These are phyloP conservation scores for Dioctria linearis DNA, from an alignment of 2,888 invertebrate species.

Conservation along the genomic window DNA sequence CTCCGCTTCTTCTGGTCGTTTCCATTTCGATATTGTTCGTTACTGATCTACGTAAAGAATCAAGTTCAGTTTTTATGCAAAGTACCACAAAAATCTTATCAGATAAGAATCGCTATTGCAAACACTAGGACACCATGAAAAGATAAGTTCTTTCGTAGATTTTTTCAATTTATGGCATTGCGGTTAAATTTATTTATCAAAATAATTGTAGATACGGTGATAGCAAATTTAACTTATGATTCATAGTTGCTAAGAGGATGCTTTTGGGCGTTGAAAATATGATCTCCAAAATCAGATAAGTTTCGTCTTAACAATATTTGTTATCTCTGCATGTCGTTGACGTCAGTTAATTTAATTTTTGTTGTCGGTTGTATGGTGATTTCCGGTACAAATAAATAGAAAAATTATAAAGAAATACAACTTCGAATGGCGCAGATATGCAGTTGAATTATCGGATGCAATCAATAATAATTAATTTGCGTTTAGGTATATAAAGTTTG, in stretches of 20 bases:
- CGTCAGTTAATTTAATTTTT: too few relatives aligned
- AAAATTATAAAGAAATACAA: too few relatives aligned
- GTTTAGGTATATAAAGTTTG: too few relatives aligned
- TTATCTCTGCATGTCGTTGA: too few relatives aligned
- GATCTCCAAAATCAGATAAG: too few relatives aligned
- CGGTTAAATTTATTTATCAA: constrained; percentile 36
- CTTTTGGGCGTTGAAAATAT: background rate
- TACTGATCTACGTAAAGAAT: constrained; percentile 63
- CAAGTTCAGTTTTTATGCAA: constrained; percentile 65
- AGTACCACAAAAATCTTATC: constrained; percentile 52
- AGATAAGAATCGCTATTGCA: constrained; percentile 20
- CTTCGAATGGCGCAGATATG: too few relatives aligned
- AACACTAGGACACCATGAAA: constrained; percentile 23
- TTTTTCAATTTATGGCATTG: constrained; percentile 50
- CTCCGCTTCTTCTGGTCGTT: constrained; percentile 67
- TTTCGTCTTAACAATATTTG: too few relatives aligned
- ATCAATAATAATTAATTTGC: too few relatives aligned
- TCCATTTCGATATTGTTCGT: constrained; percentile 69
- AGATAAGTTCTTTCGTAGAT: constrained; percentile 33
- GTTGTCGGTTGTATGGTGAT: too few relatives aligned
- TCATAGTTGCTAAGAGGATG: constrained; percentile 48
- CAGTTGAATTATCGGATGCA: too few relatives aligned
- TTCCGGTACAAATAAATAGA: too few relatives aligned
- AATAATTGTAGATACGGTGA: background rate
- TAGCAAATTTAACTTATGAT: constrained; percentile 23